Evolutionary conservation across 1,140 invertebrate genomes (phyloP).

Genomic region (Neoseiulus cucumeris): DNA sequence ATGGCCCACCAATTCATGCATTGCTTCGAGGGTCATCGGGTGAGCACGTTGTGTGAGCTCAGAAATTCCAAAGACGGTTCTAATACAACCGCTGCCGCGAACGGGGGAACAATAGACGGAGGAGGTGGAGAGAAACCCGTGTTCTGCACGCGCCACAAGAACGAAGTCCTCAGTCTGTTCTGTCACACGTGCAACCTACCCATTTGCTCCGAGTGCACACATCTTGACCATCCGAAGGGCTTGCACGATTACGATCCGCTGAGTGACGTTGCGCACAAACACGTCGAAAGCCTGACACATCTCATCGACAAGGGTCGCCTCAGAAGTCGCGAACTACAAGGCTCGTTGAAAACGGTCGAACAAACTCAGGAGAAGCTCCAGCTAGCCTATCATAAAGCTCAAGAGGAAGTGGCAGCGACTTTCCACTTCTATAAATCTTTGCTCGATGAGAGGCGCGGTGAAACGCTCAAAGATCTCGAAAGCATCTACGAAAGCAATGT

Average conservation of each 20-base stretch:
- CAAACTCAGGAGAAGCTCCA: conserved; percentile 58
- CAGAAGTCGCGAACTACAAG: conserved; percentile 60
- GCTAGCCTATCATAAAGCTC: conserved; percentile 77
- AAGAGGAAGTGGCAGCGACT: conserved; percentile 77
- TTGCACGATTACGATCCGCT: conserved; percentile 65
- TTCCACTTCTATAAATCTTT: conserved; percentile 85
- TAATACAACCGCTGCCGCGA: conserved; percentile 22
- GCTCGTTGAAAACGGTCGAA: conserved; percentile 63
- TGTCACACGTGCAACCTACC: conserved; percentile 70
- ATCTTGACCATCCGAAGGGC: conserved; percentile 60
- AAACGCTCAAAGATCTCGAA: conserved; percentile 81
- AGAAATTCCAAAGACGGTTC: conserved; percentile 28
- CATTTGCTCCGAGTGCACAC: conserved; percentile 80
- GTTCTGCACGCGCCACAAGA: conserved; percentile 58
- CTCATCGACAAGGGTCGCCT: conserved; percentile 57
- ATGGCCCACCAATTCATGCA: conserved; percentile 33
- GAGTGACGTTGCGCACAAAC: conserved; percentile 52
- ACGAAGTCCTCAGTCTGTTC: conserved; percentile 67
- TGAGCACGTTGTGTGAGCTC: conserved; percentile 49
- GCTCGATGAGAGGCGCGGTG: conserved; percentile 81
- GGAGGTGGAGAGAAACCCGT: conserved; percentile 35
- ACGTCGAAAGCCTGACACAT: conserved; percentile 56
- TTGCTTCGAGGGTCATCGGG: conserved; percentile 73
- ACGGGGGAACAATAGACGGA: conserved; percentile 11
- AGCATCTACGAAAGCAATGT: conserved; percentile 73